Conservation (phyloP, 2,888 invertebrate genomes). For the Patella pellucida region DNA sequence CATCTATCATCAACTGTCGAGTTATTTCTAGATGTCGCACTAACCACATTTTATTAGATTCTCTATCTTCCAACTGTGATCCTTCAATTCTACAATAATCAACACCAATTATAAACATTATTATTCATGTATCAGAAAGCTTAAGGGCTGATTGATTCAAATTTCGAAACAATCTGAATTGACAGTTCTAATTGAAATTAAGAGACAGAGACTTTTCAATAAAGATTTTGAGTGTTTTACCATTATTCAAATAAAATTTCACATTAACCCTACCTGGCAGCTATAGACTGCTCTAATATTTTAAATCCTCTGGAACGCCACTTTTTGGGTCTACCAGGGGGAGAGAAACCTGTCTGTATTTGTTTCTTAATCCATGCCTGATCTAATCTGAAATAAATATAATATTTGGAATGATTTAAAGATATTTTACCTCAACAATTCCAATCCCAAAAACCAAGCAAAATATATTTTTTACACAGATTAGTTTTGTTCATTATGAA, state of each 20-base stretch:
- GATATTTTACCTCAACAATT: no score
- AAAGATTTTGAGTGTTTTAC: no score
- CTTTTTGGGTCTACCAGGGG: conserved; percentile 92
- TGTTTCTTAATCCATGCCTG: conserved; percentile 84
- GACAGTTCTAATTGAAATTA: background rate
- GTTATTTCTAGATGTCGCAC: conserved; percentile 91
- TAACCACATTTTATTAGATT: conserved; percentile 94
- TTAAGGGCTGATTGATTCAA: background rate
- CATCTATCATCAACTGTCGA: conserved; percentile 89
- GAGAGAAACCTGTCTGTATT: conserved; percentile 88
- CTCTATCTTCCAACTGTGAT: conserved; percentile 91
- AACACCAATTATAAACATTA: background rate
- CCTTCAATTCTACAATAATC: conserved; percentile 86
- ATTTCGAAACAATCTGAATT: background rate
- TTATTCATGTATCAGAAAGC: background rate
- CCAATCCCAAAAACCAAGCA: no score
- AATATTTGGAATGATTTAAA: background rate
- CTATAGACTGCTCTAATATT: conserved; percentile 75
- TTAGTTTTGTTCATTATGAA: no score
- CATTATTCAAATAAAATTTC: no score
- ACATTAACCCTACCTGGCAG: conserved; percentile 62
- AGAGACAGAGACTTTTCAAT: no score
- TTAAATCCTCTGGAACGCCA: conserved; percentile 91
- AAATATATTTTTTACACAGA: no score
- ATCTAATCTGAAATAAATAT: conserved; percentile 77